Percentiles rank a stretch among this genome's conserved stretches.
Conservation (phyloP, 2,888 invertebrate species). For the Kryphioiulus occultus region DNA sequence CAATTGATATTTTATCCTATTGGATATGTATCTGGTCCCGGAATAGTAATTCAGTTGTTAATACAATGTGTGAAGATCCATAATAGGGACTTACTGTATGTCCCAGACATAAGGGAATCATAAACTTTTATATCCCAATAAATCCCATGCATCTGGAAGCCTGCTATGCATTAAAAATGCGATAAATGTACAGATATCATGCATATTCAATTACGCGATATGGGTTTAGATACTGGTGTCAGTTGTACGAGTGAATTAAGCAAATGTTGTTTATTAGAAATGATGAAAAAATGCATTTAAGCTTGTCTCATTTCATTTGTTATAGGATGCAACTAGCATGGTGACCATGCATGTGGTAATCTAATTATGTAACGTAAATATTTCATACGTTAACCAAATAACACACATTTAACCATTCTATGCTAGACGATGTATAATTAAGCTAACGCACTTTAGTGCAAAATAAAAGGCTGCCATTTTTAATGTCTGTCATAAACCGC, state of each 20-base stretch:
- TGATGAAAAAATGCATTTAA: background rate
- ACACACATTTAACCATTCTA: background rate
- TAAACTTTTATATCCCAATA: background rate
- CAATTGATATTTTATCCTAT: background rate
- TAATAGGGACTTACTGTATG: background rate
- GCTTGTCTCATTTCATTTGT: background rate
- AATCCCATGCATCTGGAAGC: background rate
- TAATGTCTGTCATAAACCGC: background rate
- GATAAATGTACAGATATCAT: background rate
- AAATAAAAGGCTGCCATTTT: constrained; percentile 3
- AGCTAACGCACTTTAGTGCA: background rate
- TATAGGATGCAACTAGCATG: background rate
- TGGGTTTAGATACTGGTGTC: background rate
- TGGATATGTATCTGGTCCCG: background rate
- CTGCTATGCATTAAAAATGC: background rate
- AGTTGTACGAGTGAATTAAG: background rate
- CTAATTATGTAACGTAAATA: background rate
- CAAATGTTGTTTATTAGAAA: background rate
- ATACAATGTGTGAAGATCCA: background rate
- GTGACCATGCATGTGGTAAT: background rate
- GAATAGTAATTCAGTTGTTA: background rate
- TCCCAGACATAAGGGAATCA: background rate
- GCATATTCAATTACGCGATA: background rate
- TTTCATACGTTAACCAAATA: background rate
- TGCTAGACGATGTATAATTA: background rate